Evolutionary conservation across 2,113 vertebrate genomes (phyloP), one percentile per base, ranked within the genome.

Genomic region (Petromus typicus): DNA sequence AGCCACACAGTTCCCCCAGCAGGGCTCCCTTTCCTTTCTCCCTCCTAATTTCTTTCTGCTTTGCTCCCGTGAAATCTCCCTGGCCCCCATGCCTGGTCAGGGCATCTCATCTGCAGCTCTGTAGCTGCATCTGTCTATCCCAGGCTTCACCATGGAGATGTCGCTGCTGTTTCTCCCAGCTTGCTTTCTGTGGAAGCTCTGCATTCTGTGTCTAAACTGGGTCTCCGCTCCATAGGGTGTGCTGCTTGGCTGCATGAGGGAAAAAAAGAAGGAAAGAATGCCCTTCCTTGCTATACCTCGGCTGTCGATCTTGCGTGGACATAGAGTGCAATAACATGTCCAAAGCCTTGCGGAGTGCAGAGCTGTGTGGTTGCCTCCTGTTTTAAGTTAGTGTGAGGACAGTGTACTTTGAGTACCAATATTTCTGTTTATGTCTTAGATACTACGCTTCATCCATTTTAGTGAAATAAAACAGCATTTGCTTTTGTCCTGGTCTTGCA

Each of bases 141-240:
- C 0, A 25, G 34, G 37, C n/a, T 14, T 27, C 7, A 0, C 63
- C 23, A 0, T 0, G 1, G 1, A 59, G 61, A n/a, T 30, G 6
- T 3, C 22, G 0, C 0, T 7, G 17, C 43, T 0, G 18, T 30
- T 67, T 25, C 3, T 64, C 48, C 64, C 3, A 34, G 27, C 56
- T 57, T n/a, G 22, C 56, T 57, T n/a, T 34, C 11, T 63, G 84
- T 20, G 23, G 10, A 51, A 90, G 79, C 64, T 95, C 43, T 30
- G 32, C 11, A 3, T 34, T 78, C 30, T 13, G n/a, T 20, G 6
- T 73, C n/a, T 51, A 69, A 66, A 30, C 61, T 67, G 67, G 48
- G 25, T 18, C 4, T 12, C 59, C 43, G 71, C 10, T 80, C 37
- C 2, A 1, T 12, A 23, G 22, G 14, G 12, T 61, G 27, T 80